Conservation (phyloP, 2,113 vertebrate genomes). For the Neofelis nebulosa region DNA sequence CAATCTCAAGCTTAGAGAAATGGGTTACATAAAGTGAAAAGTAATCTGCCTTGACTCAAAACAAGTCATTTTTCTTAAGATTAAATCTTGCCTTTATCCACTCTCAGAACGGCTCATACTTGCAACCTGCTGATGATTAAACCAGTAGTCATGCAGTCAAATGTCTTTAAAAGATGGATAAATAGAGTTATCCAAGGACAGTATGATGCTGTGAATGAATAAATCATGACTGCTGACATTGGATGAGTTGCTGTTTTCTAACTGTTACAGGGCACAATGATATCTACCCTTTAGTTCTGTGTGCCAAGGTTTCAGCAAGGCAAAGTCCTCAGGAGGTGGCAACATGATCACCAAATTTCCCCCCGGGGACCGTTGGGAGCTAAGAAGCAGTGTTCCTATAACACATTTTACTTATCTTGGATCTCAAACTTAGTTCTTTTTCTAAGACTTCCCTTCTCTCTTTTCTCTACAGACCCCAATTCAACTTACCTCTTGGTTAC, state of each 20-base stretch:
- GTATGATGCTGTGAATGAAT: background rate
- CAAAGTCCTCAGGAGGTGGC: background rate
- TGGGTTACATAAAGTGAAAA: constrained; percentile 16
- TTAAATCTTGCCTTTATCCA: background rate
- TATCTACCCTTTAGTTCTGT: background rate
- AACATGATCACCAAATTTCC: background rate
- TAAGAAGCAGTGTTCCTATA: background rate
- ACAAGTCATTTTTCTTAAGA: background rate
- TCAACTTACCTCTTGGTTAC: background rate
- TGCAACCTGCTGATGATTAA: background rate
- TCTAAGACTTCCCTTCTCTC: background rate
- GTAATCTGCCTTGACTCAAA: background rate
- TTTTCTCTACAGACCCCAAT: background rate
- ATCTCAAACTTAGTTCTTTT: background rate
- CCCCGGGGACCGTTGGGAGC: background rate
- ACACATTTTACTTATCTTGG: background rate
- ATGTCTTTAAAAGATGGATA: background rate
- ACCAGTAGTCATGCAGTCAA: background rate
- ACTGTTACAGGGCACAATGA: background rate
- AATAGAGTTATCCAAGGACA: background rate
- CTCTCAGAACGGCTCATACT: background rate
- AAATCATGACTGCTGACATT: background rate
- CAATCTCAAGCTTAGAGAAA: background rate
- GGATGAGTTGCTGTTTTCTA: background rate
- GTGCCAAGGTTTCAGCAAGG: background rate